Percentiles rank a stretch among this genome's conserved stretches.
Evolutionary conservation across 2,888 invertebrate genomes (phyloP).

Genomic region (Odontocolon sp.): DNA sequence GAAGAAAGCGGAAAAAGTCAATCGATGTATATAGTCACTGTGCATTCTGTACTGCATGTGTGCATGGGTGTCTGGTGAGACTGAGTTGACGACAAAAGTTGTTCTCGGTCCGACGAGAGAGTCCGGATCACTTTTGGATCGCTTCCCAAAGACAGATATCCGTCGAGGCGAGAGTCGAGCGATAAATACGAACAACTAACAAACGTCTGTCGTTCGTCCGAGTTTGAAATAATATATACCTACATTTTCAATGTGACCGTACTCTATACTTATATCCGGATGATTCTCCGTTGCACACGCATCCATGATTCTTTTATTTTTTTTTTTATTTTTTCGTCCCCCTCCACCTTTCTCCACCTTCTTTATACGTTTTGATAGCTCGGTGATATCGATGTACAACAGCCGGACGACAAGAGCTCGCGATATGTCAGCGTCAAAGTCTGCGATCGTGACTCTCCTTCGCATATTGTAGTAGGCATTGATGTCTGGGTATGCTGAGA

Average conservation of each 20-base stretch:
- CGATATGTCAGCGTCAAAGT: constrained; percentile 2
- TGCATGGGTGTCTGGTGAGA: no score
- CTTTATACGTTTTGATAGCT: not conserved
- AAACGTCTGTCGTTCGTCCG: not conserved
- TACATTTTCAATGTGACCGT: constrained; percentile 1
- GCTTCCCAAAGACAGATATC: not conserved
- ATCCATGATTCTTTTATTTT: not conserved
- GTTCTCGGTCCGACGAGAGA: not conserved
- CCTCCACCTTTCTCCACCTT: not conserved
- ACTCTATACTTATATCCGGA: not conserved
- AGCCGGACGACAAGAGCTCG: not conserved
- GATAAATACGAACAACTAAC: not conserved
- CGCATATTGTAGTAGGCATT: constrained; percentile 17
- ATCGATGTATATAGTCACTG: no score
- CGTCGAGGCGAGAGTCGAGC: not conserved
- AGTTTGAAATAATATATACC: not conserved
- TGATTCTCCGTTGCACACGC: not conserved
- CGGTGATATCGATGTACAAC: constrained; percentile 7
- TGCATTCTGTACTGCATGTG: no score
- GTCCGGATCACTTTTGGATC: not conserved
- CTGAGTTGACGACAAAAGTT: not conserved
- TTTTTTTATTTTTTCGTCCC: not conserved
- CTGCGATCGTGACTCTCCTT: no score
- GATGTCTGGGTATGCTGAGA: constrained; percentile 28
- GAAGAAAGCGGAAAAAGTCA: not conserved